Percentiles rank a stretch among this genome's conserved stretches.
Conservation (phyloP, 2,888 invertebrate species). For the Leptothorax acervorum region DNA sequence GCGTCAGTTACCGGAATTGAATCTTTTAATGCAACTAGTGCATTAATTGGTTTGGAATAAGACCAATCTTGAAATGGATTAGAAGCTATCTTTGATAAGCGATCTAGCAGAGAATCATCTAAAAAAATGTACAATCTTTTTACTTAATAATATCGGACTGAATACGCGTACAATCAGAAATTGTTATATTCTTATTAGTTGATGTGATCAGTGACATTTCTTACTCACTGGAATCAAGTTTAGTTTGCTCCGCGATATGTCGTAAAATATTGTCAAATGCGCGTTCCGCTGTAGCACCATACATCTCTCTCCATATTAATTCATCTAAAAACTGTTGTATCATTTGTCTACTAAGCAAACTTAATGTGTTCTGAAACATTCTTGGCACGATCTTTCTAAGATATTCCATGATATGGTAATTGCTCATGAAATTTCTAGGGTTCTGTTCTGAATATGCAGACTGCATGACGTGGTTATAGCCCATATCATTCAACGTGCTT, state of each 20-base stretch:
- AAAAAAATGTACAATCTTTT: slow-evolving; percentile 60
- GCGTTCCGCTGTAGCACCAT: slow-evolving; percentile 91
- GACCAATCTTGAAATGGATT: slow-evolving; percentile 91
- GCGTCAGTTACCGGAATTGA: slow-evolving; percentile 56
- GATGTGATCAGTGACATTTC: neutral
- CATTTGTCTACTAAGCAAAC: slow-evolving; percentile 92
- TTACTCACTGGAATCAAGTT: slow-evolving; percentile 88
- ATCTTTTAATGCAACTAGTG: slow-evolving; percentile 75
- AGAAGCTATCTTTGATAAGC: slow-evolving; percentile 86
- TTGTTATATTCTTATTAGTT: slow-evolving; percentile 1
- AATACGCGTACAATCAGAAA: neutral
- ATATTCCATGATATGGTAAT: slow-evolving; percentile 95
- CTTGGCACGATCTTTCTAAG: slow-evolving; percentile 93
- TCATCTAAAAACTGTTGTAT: slow-evolving; percentile 97
- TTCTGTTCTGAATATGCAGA: slow-evolving; percentile 86
- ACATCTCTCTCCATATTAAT: slow-evolving; percentile 95
- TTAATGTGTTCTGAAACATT: slow-evolving; percentile 96
- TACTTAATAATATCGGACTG: neutral
- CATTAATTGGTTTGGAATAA: slow-evolving; percentile 74
- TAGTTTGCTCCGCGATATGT: slow-evolving; percentile 93
- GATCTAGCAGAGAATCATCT: slow-evolving; percentile 85
- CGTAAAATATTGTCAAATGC: slow-evolving; percentile 93
- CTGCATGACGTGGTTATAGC: slow-evolving; percentile 92
- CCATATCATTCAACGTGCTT: slow-evolving; percentile 91
- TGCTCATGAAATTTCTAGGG: slow-evolving; percentile 87